Evolutionary conservation across 2,113 vertebrate genomes (phyloP).

Genomic region (Calyptommatus sinebrachiatus): DNA sequence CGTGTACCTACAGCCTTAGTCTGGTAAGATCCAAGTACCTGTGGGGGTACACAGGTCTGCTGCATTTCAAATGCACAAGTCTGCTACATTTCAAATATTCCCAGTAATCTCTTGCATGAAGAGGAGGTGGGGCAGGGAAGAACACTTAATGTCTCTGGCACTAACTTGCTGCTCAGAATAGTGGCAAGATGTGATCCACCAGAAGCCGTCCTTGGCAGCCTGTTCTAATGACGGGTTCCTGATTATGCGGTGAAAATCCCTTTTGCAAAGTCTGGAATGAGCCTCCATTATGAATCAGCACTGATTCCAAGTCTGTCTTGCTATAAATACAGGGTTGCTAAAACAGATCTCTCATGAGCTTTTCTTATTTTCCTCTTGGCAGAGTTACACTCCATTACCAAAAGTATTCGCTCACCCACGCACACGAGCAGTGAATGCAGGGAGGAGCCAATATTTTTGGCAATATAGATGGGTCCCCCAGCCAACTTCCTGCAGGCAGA

Average conservation of each 20-base stretch:
- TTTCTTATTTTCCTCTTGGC: slow-evolving; percentile 5
- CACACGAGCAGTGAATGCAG: no score
- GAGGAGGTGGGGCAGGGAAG: not conserved
- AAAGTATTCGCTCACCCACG: no score
- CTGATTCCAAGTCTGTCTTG: not conserved
- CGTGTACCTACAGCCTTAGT: no score
- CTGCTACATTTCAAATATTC: not conserved
- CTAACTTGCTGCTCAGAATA: not conserved
- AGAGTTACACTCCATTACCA: not conserved
- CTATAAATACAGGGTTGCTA: slow-evolving; percentile 37
- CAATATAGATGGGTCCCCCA: no score
- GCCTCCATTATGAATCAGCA: slow-evolving; percentile 22
- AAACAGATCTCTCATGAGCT: slow-evolving; percentile 5
- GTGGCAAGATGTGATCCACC: not conserved
- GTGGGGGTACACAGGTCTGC: no score
- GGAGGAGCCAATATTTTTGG: no score
- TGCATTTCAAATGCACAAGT: no score
- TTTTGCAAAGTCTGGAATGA: not conserved
- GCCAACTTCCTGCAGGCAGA: no score
- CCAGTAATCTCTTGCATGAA: slow-evolving; percentile 3
- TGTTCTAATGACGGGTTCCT: not conserved
- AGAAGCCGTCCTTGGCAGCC: not conserved
- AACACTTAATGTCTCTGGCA: not conserved
- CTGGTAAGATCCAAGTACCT: not conserved
- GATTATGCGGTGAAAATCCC: slow-evolving; percentile 14